Evolutionary conservation across 2,888 invertebrate species (phyloP).

Genomic region (Herminia tarsipennalis): DNA sequence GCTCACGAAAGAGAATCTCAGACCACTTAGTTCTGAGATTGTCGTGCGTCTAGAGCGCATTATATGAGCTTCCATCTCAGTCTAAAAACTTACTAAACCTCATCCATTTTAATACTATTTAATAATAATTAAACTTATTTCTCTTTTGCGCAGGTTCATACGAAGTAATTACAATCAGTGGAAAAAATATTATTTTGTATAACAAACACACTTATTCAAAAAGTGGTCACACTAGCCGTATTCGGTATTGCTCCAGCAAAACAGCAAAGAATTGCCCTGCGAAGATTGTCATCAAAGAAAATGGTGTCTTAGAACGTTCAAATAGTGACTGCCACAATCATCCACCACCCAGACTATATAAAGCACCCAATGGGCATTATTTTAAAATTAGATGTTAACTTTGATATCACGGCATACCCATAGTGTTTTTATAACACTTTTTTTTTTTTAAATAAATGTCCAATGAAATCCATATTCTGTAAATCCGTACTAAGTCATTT

Average conservation of each 20-base stretch:
- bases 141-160: constrained; percentile 17
- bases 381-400: constrained; percentile 5
- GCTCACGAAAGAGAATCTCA: too few species aligned
- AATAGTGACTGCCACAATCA: constrained; percentile 13
- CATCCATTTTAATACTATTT: too few species aligned
- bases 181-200: constrained; percentile 13
- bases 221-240: constrained; percentile 8
- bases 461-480: too few species aligned
- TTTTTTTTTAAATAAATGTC: too few species aligned
- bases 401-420: too few species aligned
- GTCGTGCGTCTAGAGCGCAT: too few species aligned
- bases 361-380: constrained; percentile 13
- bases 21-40: too few species aligned
- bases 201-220: constrained; percentile 20
- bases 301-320: constrained; percentile 12
- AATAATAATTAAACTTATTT: too few species aligned
- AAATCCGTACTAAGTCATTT: too few species aligned
- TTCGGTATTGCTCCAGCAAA: constrained; percentile 29
- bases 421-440: too few species aligned
- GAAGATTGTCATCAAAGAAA: constrained; percentile 16
- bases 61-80: too few species aligned
- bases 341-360: constrained; percentile 22
- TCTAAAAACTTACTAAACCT: too few species aligned
- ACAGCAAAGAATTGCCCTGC: constrained; percentile 20
- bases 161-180: constrained; percentile 16